phyloP scores from a whole-genome alignment of 2,797 vertebrate species.

The Cuculus canorus region DNA sequence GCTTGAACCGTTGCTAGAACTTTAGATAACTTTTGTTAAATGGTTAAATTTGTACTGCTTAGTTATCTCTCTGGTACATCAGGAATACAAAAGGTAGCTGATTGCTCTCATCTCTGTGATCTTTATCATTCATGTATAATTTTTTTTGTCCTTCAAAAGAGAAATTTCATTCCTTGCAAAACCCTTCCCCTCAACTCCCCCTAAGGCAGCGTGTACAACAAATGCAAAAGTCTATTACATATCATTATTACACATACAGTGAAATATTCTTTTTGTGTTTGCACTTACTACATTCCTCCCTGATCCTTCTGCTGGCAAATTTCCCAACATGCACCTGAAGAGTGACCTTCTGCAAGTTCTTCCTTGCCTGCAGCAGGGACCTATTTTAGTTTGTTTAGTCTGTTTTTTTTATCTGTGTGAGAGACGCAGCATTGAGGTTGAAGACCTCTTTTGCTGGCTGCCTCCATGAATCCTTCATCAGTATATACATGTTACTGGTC shows the following conservation, averaged over 20 bases:
- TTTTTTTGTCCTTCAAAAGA: neutral
- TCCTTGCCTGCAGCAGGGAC: neutral
- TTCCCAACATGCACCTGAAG: neutral
- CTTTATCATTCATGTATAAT: neutral
- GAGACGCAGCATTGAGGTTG: neutral
- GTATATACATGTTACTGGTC: rapidly evolving
- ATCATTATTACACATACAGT: neutral
- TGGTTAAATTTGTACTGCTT: neutral
- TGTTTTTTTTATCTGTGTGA: neutral
- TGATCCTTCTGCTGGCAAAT: neutral
- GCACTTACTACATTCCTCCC: neutral
- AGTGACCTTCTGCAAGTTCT: neutral
- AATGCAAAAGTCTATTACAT: neutral
- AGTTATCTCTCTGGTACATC: neutral
- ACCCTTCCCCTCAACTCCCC: neutral
- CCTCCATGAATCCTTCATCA: neutral
- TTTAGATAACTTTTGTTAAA: neutral
- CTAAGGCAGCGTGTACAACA: neutral
- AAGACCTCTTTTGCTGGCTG: neutral
- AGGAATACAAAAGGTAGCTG: neutral
- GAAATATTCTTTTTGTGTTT: neutral
- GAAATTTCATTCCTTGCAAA: neutral
- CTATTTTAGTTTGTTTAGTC: neutral
- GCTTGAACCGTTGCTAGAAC: neutral
- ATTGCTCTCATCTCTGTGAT: neutral